Evolutionary conservation across 2,113 vertebrate species (phyloP).

Genomic region (Hemiscyllium ocellatum): DNA sequence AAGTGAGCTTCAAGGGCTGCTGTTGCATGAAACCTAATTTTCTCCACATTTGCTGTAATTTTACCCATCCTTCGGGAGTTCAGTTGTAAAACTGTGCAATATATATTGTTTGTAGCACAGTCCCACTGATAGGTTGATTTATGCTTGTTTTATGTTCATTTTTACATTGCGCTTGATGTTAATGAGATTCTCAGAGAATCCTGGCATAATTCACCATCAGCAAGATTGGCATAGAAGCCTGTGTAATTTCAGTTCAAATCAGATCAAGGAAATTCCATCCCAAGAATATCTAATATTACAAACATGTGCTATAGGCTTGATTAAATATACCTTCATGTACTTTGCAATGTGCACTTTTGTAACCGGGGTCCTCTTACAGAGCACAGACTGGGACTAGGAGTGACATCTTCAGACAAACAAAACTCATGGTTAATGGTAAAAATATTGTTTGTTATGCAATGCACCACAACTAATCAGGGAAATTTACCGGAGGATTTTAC

Average conservation of each 20-base stretch:
- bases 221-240: background rate
- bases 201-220: background rate
- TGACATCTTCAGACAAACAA: background rate
- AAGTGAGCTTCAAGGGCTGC: background rate
- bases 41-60: background rate
- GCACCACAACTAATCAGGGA: background rate
- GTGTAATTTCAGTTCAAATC: background rate
- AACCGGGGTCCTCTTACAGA: background rate
- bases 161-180: background rate
- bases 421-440: background rate
- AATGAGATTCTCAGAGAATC: background rate
- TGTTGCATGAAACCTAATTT: background rate
- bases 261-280: background rate
- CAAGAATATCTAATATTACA: background rate
- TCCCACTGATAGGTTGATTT: background rate
- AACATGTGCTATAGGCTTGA: background rate
- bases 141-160: background rate
- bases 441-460: conserved; percentile 3
- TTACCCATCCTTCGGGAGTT: background rate
- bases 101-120: background rate
- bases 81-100: background rate
- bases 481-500: background rate
- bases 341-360: too few relatives aligned
- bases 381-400: background rate
- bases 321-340: background rate